phyloP scores from a whole-genome alignment of 2,888 invertebrate species.

The Cancer borealis region DNA sequence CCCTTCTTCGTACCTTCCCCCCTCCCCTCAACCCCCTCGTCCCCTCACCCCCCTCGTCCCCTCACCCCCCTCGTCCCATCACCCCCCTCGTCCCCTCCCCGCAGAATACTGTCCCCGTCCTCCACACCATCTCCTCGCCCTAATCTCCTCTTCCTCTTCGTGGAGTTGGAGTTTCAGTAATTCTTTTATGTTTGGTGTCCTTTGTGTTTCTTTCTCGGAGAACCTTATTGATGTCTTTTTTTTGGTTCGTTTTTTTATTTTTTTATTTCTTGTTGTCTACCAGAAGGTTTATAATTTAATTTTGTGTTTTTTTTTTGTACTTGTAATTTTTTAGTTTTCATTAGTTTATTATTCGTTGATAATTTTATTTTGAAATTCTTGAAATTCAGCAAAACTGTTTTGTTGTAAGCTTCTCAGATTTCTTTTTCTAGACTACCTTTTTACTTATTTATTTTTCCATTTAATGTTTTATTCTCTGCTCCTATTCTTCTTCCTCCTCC shows the following conservation, averaged over 20 bases:
- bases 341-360: too few relatives aligned
- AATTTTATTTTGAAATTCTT: neutral
- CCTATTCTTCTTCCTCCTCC: neutral
- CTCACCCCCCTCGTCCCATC: neutral
- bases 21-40: neutral
- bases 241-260: neutral
- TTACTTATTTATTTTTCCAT: neutral
- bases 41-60: too few relatives aligned
- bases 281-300: too few relatives aligned
- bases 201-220: neutral
- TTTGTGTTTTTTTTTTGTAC: neutral
- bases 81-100: neutral
- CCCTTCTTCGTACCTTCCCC: neutral
- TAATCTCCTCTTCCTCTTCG: neutral
- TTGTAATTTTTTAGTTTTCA: too few relatives aligned
- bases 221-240: neutral
- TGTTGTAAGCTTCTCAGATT: neutral
- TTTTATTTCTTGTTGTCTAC: neutral
- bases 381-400: too few relatives aligned
- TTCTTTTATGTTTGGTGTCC: neutral
- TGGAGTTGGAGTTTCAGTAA: neutral
- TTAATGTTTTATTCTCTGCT: neutral
- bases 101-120: neutral
- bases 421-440: neutral
- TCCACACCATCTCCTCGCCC: neutral